Percentiles rank a stretch among this genome's conserved stretches.
Conservation (phyloP, 1,140 invertebrate genomes). For the Dreissena rostriformis region DNA sequence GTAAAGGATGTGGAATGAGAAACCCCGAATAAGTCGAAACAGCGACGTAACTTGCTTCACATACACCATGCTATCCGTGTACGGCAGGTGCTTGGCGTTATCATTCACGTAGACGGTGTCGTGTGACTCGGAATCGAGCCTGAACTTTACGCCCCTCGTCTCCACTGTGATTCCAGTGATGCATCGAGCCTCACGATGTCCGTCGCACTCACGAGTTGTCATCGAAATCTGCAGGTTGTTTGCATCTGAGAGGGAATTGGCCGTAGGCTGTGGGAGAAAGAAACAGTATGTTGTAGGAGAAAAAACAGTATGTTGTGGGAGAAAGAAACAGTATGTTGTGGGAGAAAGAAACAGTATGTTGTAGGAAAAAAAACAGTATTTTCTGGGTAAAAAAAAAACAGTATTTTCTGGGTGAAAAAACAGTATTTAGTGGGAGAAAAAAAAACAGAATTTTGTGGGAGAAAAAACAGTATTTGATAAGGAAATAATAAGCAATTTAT, state of each 20-base stretch:
- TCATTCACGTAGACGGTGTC: neutral
- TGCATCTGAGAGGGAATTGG: neutral
- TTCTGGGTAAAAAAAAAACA: no score
- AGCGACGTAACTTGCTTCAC: conserved; percentile 56
- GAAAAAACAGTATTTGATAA: no score
- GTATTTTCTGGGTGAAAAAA: no score
- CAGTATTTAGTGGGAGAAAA: no score
- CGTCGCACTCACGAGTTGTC: neutral
- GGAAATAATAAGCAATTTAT: no score
- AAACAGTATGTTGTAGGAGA: no score
- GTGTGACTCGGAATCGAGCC: no score
- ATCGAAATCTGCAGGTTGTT: neutral
- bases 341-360: no score
- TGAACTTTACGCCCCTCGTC: neutral
- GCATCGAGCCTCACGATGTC: neutral
- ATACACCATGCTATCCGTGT: conserved; percentile 30
- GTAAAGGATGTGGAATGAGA: conserved; percentile 55
- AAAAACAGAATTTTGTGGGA: no score
- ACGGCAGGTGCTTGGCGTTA: conserved; percentile 12
- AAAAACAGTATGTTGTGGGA: no score
- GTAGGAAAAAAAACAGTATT: no score
- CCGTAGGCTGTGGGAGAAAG: conserved; percentile 21
- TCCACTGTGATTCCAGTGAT: conserved; percentile 8
- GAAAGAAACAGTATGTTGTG: no score
- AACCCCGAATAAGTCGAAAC: conserved; percentile 48